phyloP scores from a whole-genome alignment of 2,888 invertebrate genomes.

The Ryuthela nishihirai region DNA sequence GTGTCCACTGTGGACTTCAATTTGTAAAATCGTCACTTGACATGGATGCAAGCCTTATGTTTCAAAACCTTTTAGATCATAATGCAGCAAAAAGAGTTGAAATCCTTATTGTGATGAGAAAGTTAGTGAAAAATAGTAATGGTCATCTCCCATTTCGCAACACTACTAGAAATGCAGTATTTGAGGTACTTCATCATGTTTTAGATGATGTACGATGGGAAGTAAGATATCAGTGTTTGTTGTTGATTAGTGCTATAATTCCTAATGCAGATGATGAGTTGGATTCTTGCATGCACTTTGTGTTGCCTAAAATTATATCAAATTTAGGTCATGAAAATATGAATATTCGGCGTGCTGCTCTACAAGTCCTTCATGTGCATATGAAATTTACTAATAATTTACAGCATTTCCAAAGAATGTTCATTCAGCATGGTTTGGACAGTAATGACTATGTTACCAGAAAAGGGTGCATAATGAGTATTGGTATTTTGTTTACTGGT shows the following conservation, averaged over 20 bases:
- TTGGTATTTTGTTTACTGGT: constrained; percentile 52
- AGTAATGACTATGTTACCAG: constrained; percentile 47
- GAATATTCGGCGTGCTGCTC: constrained; percentile 49
- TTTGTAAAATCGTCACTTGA: constrained; percentile 10
- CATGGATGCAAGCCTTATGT: constrained; percentile 31
- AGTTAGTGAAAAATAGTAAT: constrained; percentile 24
- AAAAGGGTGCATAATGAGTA: constrained; percentile 50
- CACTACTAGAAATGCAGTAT: constrained; percentile 43
- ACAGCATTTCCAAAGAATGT: constrained; percentile 49
- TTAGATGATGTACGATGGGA: constrained; percentile 54
- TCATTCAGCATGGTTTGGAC: constrained; percentile 51
- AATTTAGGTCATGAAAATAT: constrained; percentile 63
- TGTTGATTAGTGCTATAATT: constrained; percentile 72
- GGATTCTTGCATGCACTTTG: constrained; percentile 62
- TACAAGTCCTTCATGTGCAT: constrained; percentile 53
- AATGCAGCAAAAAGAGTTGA: constrained; percentile 33
- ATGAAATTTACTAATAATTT: constrained; percentile 52
- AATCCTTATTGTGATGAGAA: constrained; percentile 31
- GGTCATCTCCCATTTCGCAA: constrained; percentile 36
- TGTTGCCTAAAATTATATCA: constrained; percentile 66
- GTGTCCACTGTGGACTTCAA: constrained; percentile 23
- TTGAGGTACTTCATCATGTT: constrained; percentile 50
- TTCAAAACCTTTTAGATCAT: constrained; percentile 35
- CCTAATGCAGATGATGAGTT: constrained; percentile 67
- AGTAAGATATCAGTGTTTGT: constrained; percentile 55